Percentiles rank a stretch among this genome's conserved stretches.
These are phyloP conservation scores for Mizuhopecten yessoensis DNA, from an alignment of 1,140 invertebrate genomes.

Conservation along the genomic window DNA sequence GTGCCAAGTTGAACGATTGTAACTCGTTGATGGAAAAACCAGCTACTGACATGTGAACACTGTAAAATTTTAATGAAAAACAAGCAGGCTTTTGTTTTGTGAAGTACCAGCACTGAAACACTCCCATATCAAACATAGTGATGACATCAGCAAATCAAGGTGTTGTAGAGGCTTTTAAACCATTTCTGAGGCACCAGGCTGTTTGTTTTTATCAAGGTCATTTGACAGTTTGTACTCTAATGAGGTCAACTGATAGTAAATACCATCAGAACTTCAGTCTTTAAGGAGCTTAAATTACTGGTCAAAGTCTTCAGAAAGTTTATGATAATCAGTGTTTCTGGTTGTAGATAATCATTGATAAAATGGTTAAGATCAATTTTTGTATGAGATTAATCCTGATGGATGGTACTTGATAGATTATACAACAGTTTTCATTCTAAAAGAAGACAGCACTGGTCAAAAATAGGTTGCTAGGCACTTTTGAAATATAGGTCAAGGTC, in stretches of 20 bases:
- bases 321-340: too few species aligned
- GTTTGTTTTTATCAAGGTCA: background rate
- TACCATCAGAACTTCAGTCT: too few species aligned
- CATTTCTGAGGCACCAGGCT: background rate
- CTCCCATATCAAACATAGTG: background rate
- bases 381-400: too few species aligned
- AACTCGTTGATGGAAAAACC: background rate
- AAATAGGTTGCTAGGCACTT: too few species aligned
- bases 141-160: conserved; percentile 21
- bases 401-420: too few species aligned
- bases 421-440: too few species aligned
- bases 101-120: background rate
- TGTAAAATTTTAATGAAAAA: conserved; percentile 28
- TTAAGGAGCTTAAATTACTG: too few species aligned
- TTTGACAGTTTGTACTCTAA: background rate
- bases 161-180: background rate
- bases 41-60: background rate
- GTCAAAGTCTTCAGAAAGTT: too few species aligned
- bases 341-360: too few species aligned
- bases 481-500: too few species aligned
- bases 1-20: background rate
- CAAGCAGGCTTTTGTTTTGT: conserved; percentile 3
- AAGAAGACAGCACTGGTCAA: too few species aligned
- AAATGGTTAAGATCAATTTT: too few species aligned
- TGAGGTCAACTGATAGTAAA: background rate